phyloP scores from a whole-genome alignment of 2,888 invertebrate species.

The Brenthis daphne region DNA sequence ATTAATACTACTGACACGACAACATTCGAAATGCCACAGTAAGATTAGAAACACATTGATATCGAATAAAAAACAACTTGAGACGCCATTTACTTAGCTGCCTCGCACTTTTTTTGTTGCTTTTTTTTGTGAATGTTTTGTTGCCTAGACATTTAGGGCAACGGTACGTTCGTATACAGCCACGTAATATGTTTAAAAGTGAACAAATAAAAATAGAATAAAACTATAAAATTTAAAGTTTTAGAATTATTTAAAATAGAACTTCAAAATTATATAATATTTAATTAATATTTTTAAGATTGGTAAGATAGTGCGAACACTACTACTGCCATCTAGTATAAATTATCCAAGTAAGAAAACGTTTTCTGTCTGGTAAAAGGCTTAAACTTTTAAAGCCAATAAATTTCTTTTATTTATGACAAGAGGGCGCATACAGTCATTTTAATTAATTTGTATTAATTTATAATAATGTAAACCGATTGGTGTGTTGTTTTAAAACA shows the following conservation, averaged over 20 bases:
- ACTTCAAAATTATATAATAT: conserved; percentile 10
- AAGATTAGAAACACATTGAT: conserved; percentile 70
- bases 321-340: conserved; percentile 1
- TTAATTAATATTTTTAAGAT: background rate
- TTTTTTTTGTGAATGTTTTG: conserved; percentile 53
- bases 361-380: background rate
- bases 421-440: background rate
- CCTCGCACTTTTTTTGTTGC: conserved; percentile 61
- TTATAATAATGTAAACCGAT: no score
- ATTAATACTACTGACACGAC: conserved; percentile 52
- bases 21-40: conserved; percentile 52
- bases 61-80: conserved; percentile 77
- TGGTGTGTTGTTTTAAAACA: no score
- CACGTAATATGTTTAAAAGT: conserved; percentile 21
- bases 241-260: background rate
- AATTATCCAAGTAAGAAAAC: background rate
- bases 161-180: conserved; percentile 32
- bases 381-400: no score
- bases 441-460: no score
- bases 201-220: conserved; percentile 19
- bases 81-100: conserved; percentile 78
- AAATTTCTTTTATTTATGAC: background rate
- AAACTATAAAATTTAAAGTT: background rate
- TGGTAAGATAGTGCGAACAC: background rate
- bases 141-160: conserved; percentile 42